phyloP scores from a whole-genome alignment of 2,888 invertebrate genomes.

The Drosophila helvetica region DNA sequence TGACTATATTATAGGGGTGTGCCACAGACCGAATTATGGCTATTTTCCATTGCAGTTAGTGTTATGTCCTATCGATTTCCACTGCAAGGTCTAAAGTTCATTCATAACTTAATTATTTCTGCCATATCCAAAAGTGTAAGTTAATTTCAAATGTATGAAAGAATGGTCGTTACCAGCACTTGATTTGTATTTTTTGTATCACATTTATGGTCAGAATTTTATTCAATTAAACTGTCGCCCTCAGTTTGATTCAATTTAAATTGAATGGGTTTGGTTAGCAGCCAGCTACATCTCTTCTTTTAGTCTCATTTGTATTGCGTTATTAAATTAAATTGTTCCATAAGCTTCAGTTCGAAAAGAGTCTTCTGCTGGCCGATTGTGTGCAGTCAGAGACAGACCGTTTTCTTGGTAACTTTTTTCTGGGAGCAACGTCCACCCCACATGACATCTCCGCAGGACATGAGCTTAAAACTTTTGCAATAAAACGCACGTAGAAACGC shows the following conservation, averaged over 20 bases:
- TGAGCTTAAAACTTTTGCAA: slow-evolving; percentile 53
- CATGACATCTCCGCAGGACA: slow-evolving; percentile 34
- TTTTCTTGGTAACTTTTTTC: slow-evolving; percentile 13
- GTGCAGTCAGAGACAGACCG: background rate
- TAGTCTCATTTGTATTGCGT: background rate
- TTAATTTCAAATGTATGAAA: background rate
- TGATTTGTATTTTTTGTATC: background rate
- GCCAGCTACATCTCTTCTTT: background rate
- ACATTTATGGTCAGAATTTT: background rate
- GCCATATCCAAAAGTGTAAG: background rate
- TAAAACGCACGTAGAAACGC: slow-evolving; percentile 49
- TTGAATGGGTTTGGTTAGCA: background rate
- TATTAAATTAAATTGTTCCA: background rate
- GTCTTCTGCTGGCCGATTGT: background rate
- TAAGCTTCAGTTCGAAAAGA: background rate
- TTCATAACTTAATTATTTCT: no score
- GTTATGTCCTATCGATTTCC: no score
- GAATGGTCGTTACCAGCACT: background rate
- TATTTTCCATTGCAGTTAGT: no score
- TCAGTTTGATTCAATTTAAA: background rate
- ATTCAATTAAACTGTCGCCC: background rate
- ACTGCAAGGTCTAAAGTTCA: no score
- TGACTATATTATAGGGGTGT: no score
- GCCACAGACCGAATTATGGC: no score
- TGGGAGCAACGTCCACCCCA: slow-evolving; percentile 8